These are phyloP conservation scores for Pseudorectes ferrugineus DNA, from an alignment of 2,113 vertebrate species.

Conservation along the genomic window DNA sequence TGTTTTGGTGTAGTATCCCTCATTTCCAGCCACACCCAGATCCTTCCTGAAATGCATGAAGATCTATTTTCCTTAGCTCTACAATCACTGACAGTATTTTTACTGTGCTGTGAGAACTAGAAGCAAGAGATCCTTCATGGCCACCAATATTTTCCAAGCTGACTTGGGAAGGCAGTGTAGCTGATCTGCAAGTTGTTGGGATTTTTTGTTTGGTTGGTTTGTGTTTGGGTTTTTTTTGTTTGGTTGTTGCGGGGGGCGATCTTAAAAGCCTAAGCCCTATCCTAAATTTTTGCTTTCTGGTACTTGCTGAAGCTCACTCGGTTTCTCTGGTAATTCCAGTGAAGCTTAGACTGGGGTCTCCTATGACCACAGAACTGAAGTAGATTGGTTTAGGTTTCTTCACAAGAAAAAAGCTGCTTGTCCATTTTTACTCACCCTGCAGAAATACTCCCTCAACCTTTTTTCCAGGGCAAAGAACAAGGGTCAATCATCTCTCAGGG, in stretches of 20 bases:
- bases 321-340: background rate
- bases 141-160: background rate
- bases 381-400: background rate
- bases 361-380: background rate
- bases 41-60: background rate
- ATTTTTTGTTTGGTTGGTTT: background rate
- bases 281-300: background rate
- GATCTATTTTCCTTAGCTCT: background rate
- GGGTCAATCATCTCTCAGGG: background rate
- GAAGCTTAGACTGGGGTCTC: background rate
- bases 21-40: background rate
- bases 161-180: background rate
- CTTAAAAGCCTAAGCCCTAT: background rate
- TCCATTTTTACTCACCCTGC: background rate
- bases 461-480: background rate
- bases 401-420: background rate
- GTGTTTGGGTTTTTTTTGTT: background rate
- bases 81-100: background rate
- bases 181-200: background rate
- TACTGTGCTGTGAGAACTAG: background rate
- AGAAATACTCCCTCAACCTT: background rate
- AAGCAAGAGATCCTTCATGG: background rate
- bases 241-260: background rate
- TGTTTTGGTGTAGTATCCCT: background rate
- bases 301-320: background rate